phyloP scores from a whole-genome alignment of 2,113 vertebrate species.

The Sinosuthora webbiana region DNA sequence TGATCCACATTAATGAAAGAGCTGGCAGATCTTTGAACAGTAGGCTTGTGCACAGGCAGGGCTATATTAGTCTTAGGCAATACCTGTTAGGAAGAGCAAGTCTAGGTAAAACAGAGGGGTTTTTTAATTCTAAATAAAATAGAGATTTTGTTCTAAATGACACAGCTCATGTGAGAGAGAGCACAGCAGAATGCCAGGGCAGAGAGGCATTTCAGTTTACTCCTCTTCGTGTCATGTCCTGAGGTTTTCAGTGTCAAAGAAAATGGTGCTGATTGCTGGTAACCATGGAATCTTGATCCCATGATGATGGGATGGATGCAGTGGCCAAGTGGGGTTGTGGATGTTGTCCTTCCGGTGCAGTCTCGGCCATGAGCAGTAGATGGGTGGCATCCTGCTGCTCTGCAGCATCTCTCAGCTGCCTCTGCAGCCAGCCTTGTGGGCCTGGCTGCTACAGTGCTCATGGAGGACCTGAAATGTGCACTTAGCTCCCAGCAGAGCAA shows the following conservation, averaged over 20 bases:
- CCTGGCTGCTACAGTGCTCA: not conserved
- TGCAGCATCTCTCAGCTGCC: not conserved
- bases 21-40: not conserved
- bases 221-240: not conserved
- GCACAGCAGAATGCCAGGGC: not conserved
- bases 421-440: not conserved
- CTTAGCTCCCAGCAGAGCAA: not conserved
- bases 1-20: not conserved
- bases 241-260: not conserved
- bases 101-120: not conserved
- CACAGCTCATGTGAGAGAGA: not conserved
- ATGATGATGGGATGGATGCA: too few species aligned
- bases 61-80: not conserved
- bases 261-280: not conserved
- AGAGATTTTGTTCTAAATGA: not conserved
- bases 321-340: not conserved
- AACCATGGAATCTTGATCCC: not conserved
- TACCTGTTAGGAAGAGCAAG: not conserved
- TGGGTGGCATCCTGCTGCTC: not conserved
- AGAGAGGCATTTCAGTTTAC: accelerated
- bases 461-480: not conserved
- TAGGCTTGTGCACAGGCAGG: not conserved
- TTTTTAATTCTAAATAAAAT: not conserved
- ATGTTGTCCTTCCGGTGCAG: not conserved
- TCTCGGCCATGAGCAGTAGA: not conserved